A percentile compares a stretch with the other conserved stretches of the same genome.
Conservation (phyloP, 2,888 invertebrate species). For the Pedicia rivosa region DNA sequence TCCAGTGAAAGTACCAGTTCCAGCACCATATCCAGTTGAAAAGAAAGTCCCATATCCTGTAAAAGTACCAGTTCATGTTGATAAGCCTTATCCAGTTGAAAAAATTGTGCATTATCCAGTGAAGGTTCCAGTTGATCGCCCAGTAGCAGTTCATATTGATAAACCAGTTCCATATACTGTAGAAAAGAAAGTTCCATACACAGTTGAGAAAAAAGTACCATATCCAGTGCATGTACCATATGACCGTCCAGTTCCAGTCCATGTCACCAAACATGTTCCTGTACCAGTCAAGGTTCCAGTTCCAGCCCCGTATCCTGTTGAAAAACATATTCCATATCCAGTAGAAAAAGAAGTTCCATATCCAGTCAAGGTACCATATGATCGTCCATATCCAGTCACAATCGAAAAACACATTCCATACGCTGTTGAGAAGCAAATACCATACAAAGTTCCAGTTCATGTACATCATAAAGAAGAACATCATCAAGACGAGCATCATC, state of each 20-base stretch:
- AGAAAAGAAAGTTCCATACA: slow-evolving; percentile 42
- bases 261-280: slow-evolving; percentile 54
- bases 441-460: slow-evolving; percentile 38
- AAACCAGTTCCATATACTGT: slow-evolving; percentile 49
- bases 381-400: slow-evolving; percentile 56
- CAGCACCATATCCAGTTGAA: slow-evolving; percentile 55
- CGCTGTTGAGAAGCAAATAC: slow-evolving; percentile 48
- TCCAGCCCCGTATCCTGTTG: slow-evolving; percentile 57
- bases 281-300: slow-evolving; percentile 35
- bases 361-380: slow-evolving; percentile 48
- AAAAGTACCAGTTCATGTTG: slow-evolving; percentile 57
- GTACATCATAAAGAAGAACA: too few relatives aligned
- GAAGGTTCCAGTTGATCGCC: slow-evolving; percentile 48
- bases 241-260: slow-evolving; percentile 46
- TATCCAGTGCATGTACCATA: slow-evolving; percentile 47
- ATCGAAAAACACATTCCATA: slow-evolving; percentile 61
- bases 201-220: slow-evolving; percentile 38
- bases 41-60: slow-evolving; percentile 48
- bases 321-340: slow-evolving; percentile 49
- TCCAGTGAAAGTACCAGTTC: slow-evolving; percentile 55
- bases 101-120: slow-evolving; percentile 59
- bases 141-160: slow-evolving; percentile 43
- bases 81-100: slow-evolving; percentile 57
- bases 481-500: too few relatives aligned
- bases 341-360: slow-evolving; percentile 50